Conservation (phyloP, 92 coral and sea anemone species). For the Chrysogorgia sp. region DNA sequence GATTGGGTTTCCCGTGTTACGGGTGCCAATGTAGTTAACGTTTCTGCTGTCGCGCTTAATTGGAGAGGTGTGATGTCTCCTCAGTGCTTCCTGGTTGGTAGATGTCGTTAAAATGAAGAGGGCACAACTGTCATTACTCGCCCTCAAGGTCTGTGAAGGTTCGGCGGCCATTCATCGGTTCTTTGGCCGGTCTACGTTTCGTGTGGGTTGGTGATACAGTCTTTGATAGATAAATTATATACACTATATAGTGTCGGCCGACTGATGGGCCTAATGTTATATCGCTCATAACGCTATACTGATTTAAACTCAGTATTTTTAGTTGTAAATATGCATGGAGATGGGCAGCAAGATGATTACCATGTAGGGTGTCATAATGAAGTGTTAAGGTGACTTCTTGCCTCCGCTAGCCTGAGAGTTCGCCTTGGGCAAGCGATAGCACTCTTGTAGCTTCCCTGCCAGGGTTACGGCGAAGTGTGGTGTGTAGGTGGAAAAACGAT, state of each 20-base stretch:
- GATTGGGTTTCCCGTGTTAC: slow-evolving; percentile 37
- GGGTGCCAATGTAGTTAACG: slow-evolving; percentile 1
- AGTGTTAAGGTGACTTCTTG: too few species aligned
- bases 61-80: slow-evolving; percentile 35
- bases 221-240: not conserved
- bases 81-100: slow-evolving; percentile 1
- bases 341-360: too few species aligned
- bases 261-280: slow-evolving; percentile 20
- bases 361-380: too few species aligned
- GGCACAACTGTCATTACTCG: not conserved
- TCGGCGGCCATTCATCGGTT: not conserved
- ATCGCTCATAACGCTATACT: too few species aligned
- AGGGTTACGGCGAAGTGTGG: too few species aligned
- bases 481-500: too few species aligned
- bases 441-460: too few species aligned
- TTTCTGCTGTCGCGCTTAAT: slow-evolving; percentile 37
- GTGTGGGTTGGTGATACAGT: not conserved
- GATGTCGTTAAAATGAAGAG: not conserved
- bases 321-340: too few species aligned
- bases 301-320: too few species aligned
- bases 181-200: slow-evolving; percentile 2
- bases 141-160: slow-evolving; percentile 4
- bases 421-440: too few species aligned
- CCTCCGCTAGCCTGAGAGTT: too few species aligned
- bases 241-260: slow-evolving; percentile 16